Percentiles rank a stretch among this genome's conserved stretches.
Evolutionary conservation across 1,140 invertebrate species (phyloP).

Genomic region (Brachionus paranguensis): DNA sequence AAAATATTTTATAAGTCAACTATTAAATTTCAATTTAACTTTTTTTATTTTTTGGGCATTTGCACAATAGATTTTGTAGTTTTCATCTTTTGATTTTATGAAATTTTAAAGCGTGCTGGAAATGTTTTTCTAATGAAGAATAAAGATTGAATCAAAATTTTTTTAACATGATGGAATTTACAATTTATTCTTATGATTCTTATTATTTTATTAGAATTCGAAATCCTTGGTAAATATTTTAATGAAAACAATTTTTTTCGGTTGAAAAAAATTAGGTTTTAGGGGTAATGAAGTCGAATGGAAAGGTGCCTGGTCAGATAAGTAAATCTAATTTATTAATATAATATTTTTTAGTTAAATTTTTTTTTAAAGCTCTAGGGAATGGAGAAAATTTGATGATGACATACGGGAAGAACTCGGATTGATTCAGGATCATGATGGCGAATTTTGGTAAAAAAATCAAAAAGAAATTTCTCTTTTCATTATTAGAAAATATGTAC

Average conservation of each 20-base stretch:
- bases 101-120: no score
- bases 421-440: constrained; percentile 41
- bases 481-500: background rate
- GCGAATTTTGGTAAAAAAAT: constrained; percentile 38
- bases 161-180: no score
- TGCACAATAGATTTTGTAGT: no score
- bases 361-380: background rate
- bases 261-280: background rate
- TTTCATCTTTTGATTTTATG: no score
- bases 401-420: constrained; percentile 80
- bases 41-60: no score
- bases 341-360: background rate
- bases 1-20: no score
- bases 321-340: background rate
- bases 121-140: no score
- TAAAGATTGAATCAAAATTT: no score
- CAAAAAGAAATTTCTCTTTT: background rate
- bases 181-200: background rate
- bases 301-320: constrained; percentile 65
- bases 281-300: constrained; percentile 92
- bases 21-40: no score
- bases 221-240: constrained; percentile 75
- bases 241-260: background rate
- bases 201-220: constrained; percentile 68
- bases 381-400: constrained; percentile 83